Evolutionary conservation across 2,888 invertebrate species (phyloP).

Genomic region (Drosophila picticornis): DNA sequence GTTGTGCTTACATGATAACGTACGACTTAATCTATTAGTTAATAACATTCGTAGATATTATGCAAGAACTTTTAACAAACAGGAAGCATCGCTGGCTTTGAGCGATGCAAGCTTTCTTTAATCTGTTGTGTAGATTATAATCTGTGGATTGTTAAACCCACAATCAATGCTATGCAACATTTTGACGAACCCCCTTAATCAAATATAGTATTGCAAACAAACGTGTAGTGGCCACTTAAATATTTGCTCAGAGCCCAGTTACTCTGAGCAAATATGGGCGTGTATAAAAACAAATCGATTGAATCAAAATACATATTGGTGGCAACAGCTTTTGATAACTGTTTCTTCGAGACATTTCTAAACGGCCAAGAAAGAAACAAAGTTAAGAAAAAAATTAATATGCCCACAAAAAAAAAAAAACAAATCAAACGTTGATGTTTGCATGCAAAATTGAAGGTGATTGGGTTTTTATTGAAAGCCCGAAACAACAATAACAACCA

Average conservation of each 20-base stretch:
- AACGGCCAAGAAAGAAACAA: slow-evolving; percentile 22
- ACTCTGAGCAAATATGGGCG: slow-evolving; percentile 20
- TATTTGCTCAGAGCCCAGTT: slow-evolving; percentile 21
- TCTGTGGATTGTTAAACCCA: slow-evolving; percentile 13
- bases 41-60: not conserved
- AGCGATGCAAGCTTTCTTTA: slow-evolving; percentile 6
- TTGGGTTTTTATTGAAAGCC: slow-evolving; percentile 52
- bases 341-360: slow-evolving; percentile 58
- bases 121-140: not conserved
- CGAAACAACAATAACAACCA: slow-evolving; percentile 14
- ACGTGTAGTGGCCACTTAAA: slow-evolving; percentile 34
- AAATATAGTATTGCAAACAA: slow-evolving; percentile 29
- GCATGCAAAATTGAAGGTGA: slow-evolving; percentile 65
- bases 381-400: slow-evolving; percentile 13
- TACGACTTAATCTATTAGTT: not conserved
- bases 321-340: slow-evolving; percentile 9
- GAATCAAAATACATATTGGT: slow-evolving; percentile 14
- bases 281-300: slow-evolving; percentile 5
- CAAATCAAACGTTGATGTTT: slow-evolving; percentile 26
- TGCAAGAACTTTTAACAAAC: slow-evolving; percentile 9
- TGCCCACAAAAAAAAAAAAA: slow-evolving; percentile 14
- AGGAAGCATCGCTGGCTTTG: slow-evolving; percentile 33
- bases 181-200: slow-evolving; percentile 31
- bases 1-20: not conserved
- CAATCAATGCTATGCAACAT: slow-evolving; percentile 18